Conservation (phyloP, 2,113 vertebrate genomes). For the Lates calcarifer region DNA sequence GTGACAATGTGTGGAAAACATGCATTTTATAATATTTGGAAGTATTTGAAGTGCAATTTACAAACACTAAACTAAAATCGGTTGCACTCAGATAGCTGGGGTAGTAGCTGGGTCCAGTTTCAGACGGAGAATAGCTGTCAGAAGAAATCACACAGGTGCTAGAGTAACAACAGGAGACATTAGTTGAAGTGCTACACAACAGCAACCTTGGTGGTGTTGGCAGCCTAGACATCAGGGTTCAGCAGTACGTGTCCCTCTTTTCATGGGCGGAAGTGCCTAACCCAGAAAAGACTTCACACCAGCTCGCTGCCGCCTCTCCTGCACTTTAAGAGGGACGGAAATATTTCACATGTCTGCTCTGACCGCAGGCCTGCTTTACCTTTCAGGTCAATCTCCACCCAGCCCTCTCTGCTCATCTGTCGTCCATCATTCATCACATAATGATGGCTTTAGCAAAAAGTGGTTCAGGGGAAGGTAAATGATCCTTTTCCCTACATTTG, state of each 20-base stretch:
- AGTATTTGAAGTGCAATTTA: slow-evolving; percentile 25
- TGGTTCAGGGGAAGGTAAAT: neutral
- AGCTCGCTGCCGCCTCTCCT: slow-evolving; percentile 46
- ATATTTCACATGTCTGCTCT: slow-evolving; percentile 79
- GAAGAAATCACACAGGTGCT: slow-evolving; percentile 38
- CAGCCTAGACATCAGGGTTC: neutral
- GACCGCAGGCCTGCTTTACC: slow-evolving; percentile 54
- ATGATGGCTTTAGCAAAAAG: slow-evolving; percentile 24
- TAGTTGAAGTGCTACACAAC: neutral
- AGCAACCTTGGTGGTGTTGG: slow-evolving; percentile 26
- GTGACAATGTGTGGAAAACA: slow-evolving; percentile 29
- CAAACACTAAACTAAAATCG: slow-evolving; percentile 21
- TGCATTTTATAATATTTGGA: slow-evolving; percentile 40
- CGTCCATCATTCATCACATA: slow-evolving; percentile 36
- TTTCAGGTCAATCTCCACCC: slow-evolving; percentile 44
- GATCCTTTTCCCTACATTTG: neutral
- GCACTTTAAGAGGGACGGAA: slow-evolving; percentile 69
- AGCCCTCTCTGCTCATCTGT: slow-evolving; percentile 9
- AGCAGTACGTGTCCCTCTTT: slow-evolving; percentile 31
- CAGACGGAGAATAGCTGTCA: slow-evolving; percentile 18
- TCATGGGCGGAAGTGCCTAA: slow-evolving; percentile 29
- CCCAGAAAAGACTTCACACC: slow-evolving; percentile 69
- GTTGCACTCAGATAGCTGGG: neutral
- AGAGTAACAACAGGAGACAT: slow-evolving; percentile 20
- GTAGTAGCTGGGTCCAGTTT: neutral